These are phyloP conservation scores for Cyclopterus lumpus DNA, from an alignment of 2,797 vertebrate genomes.

Conservation along the genomic window DNA sequence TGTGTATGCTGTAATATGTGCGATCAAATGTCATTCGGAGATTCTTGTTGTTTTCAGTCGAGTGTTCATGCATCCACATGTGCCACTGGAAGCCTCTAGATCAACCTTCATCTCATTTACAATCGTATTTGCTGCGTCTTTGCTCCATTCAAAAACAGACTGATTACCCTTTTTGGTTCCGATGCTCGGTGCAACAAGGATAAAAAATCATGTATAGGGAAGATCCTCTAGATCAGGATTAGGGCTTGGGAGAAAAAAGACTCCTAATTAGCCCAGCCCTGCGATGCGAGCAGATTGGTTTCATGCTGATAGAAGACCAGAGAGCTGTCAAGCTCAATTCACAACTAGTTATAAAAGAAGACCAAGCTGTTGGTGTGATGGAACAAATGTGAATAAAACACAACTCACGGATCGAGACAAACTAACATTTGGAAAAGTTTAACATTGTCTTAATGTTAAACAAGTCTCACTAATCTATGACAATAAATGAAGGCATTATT, in stretches of 20 bases:
- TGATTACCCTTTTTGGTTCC: conserved; percentile 25
- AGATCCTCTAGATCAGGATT: conserved; percentile 44
- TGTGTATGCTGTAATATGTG: neutral
- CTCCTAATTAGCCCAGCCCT: conserved; percentile 43
- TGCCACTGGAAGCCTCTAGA: conserved; percentile 16
- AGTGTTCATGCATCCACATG: conserved; percentile 10
- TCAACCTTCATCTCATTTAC: conserved; percentile 17
- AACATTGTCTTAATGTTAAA: conserved; percentile 25
- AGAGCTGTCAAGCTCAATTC: conserved; percentile 32
- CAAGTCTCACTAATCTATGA: conserved; percentile 26
- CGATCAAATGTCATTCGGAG: conserved; percentile 25
- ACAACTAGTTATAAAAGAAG: conserved; percentile 23
- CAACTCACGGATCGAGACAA: conserved; percentile 10
- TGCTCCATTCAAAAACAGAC: conserved; percentile 32
- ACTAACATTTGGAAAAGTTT: conserved; percentile 4
- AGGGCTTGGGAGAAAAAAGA: conserved; percentile 33
- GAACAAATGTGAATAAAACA: conserved; percentile 30
- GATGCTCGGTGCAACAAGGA: conserved; percentile 3
- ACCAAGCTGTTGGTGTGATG: conserved; percentile 21
- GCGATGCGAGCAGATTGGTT: conserved; percentile 26
- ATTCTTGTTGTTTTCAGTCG: conserved; percentile 9
- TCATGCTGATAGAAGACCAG: conserved; percentile 27
- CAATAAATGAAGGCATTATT: conserved; percentile 29
- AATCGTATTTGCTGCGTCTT: conserved; percentile 33
- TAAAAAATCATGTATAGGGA: conserved; percentile 9